Evolutionary conservation across 2,888 invertebrate species (phyloP).

Genomic region (Brassicogethes aeneus): DNA sequence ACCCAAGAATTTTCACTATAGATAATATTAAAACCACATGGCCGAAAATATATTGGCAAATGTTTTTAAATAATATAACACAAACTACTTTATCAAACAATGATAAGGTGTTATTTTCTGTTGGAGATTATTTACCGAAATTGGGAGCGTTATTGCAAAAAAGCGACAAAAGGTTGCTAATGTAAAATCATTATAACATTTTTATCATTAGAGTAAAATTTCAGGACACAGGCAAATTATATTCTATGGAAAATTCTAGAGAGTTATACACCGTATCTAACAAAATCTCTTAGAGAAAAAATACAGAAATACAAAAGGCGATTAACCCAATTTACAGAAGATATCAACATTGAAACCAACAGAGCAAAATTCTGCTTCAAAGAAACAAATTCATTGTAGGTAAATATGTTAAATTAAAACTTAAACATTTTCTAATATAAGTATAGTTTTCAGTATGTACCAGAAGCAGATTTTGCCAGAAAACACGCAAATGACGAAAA

Average conservation of each 20-base stretch:
- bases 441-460: slow-evolving; percentile 13
- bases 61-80: slow-evolving; percentile 10
- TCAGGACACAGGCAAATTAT: slow-evolving; percentile 13
- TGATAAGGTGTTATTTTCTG: slow-evolving; percentile 9
- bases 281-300: slow-evolving; percentile 14
- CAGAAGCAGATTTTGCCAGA: slow-evolving; percentile 18
- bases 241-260: slow-evolving; percentile 19
- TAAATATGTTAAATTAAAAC: too few species aligned
- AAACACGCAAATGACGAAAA: slow-evolving; percentile 14
- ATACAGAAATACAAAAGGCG: not conserved
- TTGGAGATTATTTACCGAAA: slow-evolving; percentile 11
- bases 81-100: slow-evolving; percentile 7
- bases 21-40: slow-evolving; percentile 4
- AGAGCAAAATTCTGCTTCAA: slow-evolving; percentile 9
- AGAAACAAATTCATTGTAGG: slow-evolving; percentile 9
- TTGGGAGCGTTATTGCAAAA: slow-evolving; percentile 14
- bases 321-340: slow-evolving; percentile 10
- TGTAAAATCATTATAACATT: too few species aligned
- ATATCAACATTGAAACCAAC: slow-evolving; percentile 8
- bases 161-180: slow-evolving; percentile 14
- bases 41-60: slow-evolving; percentile 12
- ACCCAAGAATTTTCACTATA: slow-evolving; percentile 6
- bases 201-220: too few species aligned
- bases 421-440: not conserved
- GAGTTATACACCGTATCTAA: slow-evolving; percentile 15